phyloP scores from a whole-genome alignment of 2,888 invertebrate genomes.

The Metellina segmentata region DNA sequence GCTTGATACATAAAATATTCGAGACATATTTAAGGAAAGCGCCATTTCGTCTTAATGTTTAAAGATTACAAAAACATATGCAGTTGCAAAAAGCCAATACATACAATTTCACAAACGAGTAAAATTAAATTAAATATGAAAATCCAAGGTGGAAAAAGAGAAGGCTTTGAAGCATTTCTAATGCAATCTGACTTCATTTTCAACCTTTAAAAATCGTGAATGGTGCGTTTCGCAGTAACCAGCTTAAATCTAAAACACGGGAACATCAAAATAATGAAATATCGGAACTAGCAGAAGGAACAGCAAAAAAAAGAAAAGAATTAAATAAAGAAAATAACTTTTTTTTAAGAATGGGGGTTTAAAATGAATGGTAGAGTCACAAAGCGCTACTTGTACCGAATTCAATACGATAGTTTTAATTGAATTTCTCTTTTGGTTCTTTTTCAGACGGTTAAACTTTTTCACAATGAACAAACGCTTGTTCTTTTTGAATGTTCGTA shows the following conservation, averaged over 20 bases:
- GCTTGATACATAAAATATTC: too few species aligned
- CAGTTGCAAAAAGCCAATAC: too few species aligned
- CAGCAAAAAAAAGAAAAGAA: constrained; percentile 8
- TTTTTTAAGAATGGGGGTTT: constrained; percentile 22
- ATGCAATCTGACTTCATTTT: constrained; percentile 34
- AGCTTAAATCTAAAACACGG: constrained; percentile 51
- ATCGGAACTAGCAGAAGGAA: constrained; percentile 18
- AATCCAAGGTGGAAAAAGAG: neutral
- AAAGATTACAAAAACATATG: too few species aligned
- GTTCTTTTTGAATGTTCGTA: constrained; percentile 45
- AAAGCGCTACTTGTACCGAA: constrained; percentile 57
- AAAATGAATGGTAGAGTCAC: constrained; percentile 43
- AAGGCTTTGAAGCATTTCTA: neutral
- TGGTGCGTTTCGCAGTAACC: constrained; percentile 25
- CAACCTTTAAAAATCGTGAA: constrained; percentile 30
- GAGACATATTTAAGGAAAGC: too few species aligned
- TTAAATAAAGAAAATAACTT: neutral
- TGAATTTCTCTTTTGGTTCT: constrained; percentile 46
- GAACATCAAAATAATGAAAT: constrained; percentile 66
- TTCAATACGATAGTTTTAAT: constrained; percentile 68
- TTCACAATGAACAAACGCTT: constrained; percentile 58
- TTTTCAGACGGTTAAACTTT: constrained; percentile 28
- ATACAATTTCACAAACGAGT: neutral
- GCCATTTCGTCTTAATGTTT: too few species aligned
- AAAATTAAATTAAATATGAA: neutral